Evolutionary conservation across 2,797 vertebrate species (phyloP).

Genomic region (Ciconia nigra): DNA sequence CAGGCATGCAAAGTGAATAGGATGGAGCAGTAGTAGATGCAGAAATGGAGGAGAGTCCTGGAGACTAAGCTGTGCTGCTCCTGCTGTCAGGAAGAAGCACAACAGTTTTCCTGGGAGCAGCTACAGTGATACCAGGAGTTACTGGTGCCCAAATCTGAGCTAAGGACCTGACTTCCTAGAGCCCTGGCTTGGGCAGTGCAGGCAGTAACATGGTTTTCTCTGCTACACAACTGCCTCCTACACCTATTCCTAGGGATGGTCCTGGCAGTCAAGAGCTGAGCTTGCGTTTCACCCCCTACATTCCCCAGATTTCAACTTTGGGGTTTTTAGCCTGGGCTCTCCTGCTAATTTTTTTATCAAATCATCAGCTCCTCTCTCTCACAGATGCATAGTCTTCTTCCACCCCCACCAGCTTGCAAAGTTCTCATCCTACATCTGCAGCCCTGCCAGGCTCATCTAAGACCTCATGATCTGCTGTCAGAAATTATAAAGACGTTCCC

Average conservation of each 20-base stretch:
- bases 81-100: not conserved
- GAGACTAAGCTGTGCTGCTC: not conserved
- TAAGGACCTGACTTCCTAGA: not conserved
- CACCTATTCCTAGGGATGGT: not conserved
- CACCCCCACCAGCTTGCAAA: not conserved
- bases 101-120: not conserved
- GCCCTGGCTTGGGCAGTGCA: not conserved
- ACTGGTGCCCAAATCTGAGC: not conserved
- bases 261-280: not conserved
- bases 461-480: conserved; percentile 41
- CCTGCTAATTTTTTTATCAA: not conserved
- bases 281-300: not conserved
- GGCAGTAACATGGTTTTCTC: not conserved
- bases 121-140: not conserved
- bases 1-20: not conserved
- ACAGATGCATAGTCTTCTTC: not conserved
- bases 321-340: rapidly evolving
- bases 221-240: not conserved
- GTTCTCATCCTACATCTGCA: not conserved
- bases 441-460: not conserved
- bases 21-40: not conserved
- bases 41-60: not conserved
- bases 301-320: not conserved
- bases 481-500: conserved; percentile 45
- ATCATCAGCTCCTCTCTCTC: not conserved